Conservation (phyloP, 2,888 invertebrate genomes). For the Cephus sareptanus region DNA sequence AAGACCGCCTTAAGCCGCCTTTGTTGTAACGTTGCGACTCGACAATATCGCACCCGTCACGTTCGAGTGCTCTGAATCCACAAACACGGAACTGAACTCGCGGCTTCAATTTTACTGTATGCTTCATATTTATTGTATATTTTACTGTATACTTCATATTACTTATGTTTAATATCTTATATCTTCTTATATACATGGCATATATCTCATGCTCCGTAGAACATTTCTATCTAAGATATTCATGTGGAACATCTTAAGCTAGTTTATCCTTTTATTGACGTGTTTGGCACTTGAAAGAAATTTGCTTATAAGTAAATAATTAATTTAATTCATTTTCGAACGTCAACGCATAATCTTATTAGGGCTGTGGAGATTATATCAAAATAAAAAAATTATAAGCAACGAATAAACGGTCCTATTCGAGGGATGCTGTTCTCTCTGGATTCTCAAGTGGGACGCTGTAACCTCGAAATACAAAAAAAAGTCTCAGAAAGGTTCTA, state of each 20-base stretch:
- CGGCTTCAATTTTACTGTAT: not conserved
- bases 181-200: not conserved
- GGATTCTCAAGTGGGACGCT: not conserved
- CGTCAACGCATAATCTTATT: too few species aligned
- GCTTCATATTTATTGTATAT: not conserved
- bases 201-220: not conserved
- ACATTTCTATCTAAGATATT: not conserved
- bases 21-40: constrained; percentile 20
- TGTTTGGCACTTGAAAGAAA: not conserved
- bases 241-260: not conserved
- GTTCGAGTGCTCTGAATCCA: constrained; percentile 47
- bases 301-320: not conserved
- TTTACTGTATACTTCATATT: not conserved
- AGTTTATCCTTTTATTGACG: not conserved
- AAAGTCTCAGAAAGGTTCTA: not conserved
- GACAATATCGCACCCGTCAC: constrained; percentile 29
- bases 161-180: not conserved
- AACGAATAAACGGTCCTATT: not conserved
- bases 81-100: constrained; percentile 31
- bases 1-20: constrained; percentile 34
- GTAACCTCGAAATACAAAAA: not conserved
- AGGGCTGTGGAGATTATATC: not conserved
- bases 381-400: not conserved
- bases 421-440: not conserved
- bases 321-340: not conserved